Evolutionary conservation across 2,888 invertebrate species (phyloP).

Genomic region (Zygaena filipendulae): DNA sequence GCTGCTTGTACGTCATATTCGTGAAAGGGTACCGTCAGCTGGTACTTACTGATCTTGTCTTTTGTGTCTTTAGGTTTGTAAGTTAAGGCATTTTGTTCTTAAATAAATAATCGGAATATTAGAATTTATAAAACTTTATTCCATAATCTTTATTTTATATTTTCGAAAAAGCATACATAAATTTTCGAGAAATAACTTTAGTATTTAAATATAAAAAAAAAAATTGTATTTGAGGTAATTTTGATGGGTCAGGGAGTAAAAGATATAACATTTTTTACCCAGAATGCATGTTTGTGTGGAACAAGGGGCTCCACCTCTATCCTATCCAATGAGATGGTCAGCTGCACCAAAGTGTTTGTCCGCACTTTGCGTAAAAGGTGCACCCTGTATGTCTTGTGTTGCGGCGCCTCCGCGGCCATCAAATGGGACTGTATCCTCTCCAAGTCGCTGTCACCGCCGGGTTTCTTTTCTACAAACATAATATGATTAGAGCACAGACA

Average conservation of each 20-base stretch:
- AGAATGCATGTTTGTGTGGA: conserved; percentile 73
- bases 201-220: conserved; percentile 1
- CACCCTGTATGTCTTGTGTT: conserved; percentile 86
- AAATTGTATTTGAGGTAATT: conserved; percentile 12
- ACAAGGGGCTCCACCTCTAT: conserved; percentile 90
- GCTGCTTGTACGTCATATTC: too few species aligned
- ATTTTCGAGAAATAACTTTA: conserved; percentile 7
- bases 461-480: conserved; percentile 27
- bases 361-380: conserved; percentile 82
- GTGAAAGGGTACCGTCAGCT: too few species aligned
- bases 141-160: too few species aligned
- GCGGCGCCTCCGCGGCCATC: conserved; percentile 85
- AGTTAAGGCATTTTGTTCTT: too few species aligned
- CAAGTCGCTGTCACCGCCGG: conserved; percentile 55
- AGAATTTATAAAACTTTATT: too few species aligned
- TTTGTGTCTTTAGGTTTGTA: too few species aligned
- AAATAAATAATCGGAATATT: too few species aligned
- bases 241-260: too few species aligned
- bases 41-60: too few species aligned
- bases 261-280: too few species aligned
- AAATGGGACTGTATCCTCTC: conserved; percentile 77
- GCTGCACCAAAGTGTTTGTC: conserved; percentile 84
- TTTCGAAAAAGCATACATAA: conserved; percentile 8
- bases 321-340: conserved; percentile 90
- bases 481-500: conserved; percentile 1